Conservation (phyloP, 1,140 invertebrate species). For the Drosophila bocqueti region DNA sequence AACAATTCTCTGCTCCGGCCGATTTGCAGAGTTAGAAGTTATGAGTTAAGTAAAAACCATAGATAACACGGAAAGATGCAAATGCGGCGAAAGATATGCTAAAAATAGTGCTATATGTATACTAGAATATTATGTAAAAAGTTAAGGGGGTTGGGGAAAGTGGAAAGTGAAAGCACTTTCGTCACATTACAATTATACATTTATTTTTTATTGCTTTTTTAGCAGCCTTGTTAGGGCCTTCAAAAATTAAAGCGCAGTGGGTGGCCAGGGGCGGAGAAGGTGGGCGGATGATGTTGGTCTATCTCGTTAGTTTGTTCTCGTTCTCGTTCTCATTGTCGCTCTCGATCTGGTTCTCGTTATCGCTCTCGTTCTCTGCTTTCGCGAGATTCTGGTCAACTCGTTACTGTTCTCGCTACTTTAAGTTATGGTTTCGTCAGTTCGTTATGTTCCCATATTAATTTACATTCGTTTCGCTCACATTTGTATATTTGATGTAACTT, state of each 20-base stretch:
- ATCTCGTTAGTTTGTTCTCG: constrained; percentile 12
- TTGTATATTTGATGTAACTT: background rate
- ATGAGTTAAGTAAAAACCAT: constrained; percentile 19
- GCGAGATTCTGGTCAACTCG: background rate
- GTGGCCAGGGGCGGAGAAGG: constrained; percentile 34
- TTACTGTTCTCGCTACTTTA: background rate
- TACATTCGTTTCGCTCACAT: background rate
- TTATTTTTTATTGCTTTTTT: constrained; percentile 31
- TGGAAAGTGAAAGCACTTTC: constrained; percentile 61
- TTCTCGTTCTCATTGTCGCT: background rate
- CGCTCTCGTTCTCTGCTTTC: background rate
- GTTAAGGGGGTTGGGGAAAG: constrained; percentile 2
- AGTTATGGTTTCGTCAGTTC: background rate
- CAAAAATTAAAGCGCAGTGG: constrained; percentile 37
- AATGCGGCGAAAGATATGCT: constrained; percentile 14
- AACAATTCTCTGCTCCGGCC: constrained; percentile 5
- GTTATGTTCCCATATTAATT: constrained; percentile 7
- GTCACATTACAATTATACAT: constrained; percentile 50
- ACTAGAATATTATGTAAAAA: constrained; percentile 21
- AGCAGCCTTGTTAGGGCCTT: constrained; percentile 5
- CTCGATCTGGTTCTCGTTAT: background rate
- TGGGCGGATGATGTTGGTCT: constrained; percentile 29
- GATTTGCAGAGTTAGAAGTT: constrained; percentile 11
- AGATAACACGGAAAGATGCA: constrained; percentile 13
- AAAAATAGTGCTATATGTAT: constrained; percentile 30